Evolutionary conservation across 2,888 invertebrate genomes (phyloP).

Genomic region (Panzeria rudis): DNA sequence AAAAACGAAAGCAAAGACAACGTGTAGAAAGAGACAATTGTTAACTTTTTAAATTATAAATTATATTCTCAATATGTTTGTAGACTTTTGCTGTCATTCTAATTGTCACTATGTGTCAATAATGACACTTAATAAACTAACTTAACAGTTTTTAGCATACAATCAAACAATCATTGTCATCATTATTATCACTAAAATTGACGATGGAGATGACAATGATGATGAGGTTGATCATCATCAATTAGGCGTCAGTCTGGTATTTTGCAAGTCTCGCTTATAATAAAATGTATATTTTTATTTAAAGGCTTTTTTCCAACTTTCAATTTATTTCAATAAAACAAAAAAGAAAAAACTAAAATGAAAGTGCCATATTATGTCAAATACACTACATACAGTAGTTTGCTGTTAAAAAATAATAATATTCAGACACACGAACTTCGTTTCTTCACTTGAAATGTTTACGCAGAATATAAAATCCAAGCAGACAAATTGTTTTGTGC

Average conservation of each 20-base stretch:
- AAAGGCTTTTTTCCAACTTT: constrained; percentile 67
- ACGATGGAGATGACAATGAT: constrained; percentile 19
- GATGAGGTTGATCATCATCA: constrained; percentile 58
- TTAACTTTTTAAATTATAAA: constrained; percentile 63
- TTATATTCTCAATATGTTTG: constrained; percentile 67
- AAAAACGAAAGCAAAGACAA: constrained; percentile 19
- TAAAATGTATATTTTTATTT: constrained; percentile 43
- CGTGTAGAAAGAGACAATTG: constrained; percentile 34
- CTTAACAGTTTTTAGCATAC: constrained; percentile 68
- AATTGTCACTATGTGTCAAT: constrained; percentile 73
- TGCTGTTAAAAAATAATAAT: constrained; percentile 26
- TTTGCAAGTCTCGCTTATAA: constrained; percentile 63
- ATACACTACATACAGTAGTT: constrained; percentile 60
- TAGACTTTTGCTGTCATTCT: constrained; percentile 73
- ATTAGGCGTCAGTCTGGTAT: constrained; percentile 71
- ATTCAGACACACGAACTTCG: constrained; percentile 56
- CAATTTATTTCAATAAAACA: constrained; percentile 75
- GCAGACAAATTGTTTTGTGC: constrained; percentile 70
- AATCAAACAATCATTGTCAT: constrained; percentile 69
- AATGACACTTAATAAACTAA: constrained; percentile 73
- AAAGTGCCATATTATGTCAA: constrained; percentile 75
- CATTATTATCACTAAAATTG: constrained; percentile 46
- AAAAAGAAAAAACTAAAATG: constrained; percentile 58
- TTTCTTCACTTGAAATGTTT: constrained; percentile 49
- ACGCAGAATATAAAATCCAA: constrained; percentile 40